These are phyloP conservation scores for Spizella passerina DNA, from an alignment of 2,797 vertebrate species.

Conservation along the genomic window DNA sequence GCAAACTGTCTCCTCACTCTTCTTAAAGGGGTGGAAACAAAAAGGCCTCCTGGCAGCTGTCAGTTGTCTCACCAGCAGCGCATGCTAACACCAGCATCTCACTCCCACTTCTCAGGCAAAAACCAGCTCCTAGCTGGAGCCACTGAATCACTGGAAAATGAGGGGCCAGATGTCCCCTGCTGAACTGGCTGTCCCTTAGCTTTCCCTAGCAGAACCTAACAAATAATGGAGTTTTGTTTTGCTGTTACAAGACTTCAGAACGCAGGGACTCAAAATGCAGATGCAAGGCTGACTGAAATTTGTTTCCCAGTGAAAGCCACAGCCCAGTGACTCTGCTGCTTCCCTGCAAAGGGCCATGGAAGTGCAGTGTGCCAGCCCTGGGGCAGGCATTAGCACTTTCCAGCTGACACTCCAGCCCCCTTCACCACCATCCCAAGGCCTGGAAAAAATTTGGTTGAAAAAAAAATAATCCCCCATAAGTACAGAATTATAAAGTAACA, in stretches of 20 bases:
- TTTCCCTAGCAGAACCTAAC: not conserved
- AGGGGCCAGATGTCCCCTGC: not conserved
- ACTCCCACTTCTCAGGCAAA: not conserved
- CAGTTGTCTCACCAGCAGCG: not conserved
- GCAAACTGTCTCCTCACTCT: not conserved
- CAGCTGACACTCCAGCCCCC: not conserved
- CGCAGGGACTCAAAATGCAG: not conserved
- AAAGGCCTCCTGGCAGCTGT: not conserved
- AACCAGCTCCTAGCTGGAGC: not conserved
- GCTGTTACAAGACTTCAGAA: not conserved
- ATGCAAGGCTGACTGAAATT: not conserved
- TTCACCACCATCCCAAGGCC: not conserved
- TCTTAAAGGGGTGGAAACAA: not conserved
- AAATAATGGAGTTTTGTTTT: not conserved
- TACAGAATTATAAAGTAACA: not conserved
- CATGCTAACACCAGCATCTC: not conserved
- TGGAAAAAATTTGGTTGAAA: not conserved
- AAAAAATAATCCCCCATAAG: accelerated
- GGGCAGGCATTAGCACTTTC: not conserved
- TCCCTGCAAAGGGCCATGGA: not conserved
- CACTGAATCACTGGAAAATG: not conserved
- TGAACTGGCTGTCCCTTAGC: not conserved
- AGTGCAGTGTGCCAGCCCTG: not conserved
- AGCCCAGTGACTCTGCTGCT: not conserved
- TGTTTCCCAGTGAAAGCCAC: not conserved